A percentile compares a stretch with the other conserved stretches of the same genome.
Evolutionary conservation across 2,888 invertebrate species (phyloP).

Genomic region (Escarpia spicata): DNA sequence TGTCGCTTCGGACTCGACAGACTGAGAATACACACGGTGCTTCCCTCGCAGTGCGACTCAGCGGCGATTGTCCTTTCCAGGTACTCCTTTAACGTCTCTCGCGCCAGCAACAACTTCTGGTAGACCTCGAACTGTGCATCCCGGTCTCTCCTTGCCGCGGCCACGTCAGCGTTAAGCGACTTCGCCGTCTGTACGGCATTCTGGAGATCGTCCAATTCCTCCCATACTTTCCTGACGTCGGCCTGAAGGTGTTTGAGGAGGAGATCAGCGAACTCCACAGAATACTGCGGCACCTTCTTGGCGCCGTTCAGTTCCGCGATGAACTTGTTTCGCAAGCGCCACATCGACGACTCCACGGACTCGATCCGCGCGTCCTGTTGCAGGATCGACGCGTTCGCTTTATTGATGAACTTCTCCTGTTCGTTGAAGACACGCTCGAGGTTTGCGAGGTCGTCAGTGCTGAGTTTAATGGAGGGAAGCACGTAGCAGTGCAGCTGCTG

Average conservation of each 20-base stretch:
- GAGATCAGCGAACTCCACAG: conserved; percentile 29
- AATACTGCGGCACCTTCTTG: neutral
- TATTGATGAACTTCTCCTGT: conserved; percentile 1
- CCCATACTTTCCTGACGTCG: conserved; percentile 45
- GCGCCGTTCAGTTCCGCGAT: conserved; percentile 23
- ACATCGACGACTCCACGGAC: conserved; percentile 20
- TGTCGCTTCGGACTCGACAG: neutral
- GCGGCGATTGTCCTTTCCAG: neutral
- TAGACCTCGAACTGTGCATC: conserved; percentile 43
- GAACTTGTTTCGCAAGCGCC: conserved; percentile 30
- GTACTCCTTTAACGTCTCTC: conserved; percentile 51
- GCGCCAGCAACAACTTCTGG: conserved; percentile 43
- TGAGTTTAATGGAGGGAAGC: conserved; percentile 51
- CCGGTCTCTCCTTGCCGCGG: conserved; percentile 33
- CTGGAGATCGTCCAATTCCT: conserved; percentile 45
- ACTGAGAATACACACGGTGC: conserved; percentile 8
- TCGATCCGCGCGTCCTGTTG: conserved; percentile 28
- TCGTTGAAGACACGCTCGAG: conserved; percentile 18
- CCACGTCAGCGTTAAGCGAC: neutral
- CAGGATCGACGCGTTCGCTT: conserved; percentile 14
- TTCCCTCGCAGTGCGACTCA: neutral
- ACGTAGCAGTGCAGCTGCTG: conserved; percentile 56
- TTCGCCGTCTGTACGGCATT: conserved; percentile 46
- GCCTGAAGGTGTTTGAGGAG: conserved; percentile 44
- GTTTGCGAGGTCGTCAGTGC: conserved; percentile 42